Conservation (phyloP, 2,888 invertebrate species). For the Sisyra terminalis region DNA sequence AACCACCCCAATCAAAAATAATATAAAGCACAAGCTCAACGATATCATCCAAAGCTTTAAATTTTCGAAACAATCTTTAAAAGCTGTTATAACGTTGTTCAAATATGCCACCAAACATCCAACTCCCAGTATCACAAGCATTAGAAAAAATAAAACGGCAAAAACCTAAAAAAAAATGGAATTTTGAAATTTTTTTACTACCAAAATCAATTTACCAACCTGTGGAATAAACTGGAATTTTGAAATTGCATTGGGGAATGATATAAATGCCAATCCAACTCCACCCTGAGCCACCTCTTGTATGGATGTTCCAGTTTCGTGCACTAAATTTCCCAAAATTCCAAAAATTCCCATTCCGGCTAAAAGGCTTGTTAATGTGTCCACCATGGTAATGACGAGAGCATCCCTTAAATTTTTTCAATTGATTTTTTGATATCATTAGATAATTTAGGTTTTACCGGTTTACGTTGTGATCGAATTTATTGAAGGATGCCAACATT, state of each 20-base stretch:
- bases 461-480: slow-evolving; percentile 50
- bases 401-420: slow-evolving; percentile 40
- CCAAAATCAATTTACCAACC: slow-evolving; percentile 23
- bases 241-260: slow-evolving; percentile 69
- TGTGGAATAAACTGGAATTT: slow-evolving; percentile 61
- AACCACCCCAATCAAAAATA: slow-evolving; percentile 25
- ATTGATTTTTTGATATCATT: slow-evolving; percentile 5
- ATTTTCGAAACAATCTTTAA: slow-evolving; percentile 28
- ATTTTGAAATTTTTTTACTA: slow-evolving; percentile 1
- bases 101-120: slow-evolving; percentile 30
- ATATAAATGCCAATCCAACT: slow-evolving; percentile 66
- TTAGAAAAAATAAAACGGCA: slow-evolving; percentile 32
- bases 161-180: slow-evolving; percentile 23
- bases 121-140: slow-evolving; percentile 33
- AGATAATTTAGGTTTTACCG: slow-evolving; percentile 27
- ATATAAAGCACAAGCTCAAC: slow-evolving; percentile 20
- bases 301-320: slow-evolving; percentile 44
- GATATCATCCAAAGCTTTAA: slow-evolving; percentile 25
- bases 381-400: slow-evolving; percentile 62
- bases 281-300: slow-evolving; percentile 53
- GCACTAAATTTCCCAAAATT: slow-evolving; percentile 63
- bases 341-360: slow-evolving; percentile 74
- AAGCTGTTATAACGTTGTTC: slow-evolving; percentile 26
- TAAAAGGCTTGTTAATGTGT: slow-evolving; percentile 66
- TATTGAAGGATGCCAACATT: slow-evolving; percentile 66